Evolutionary conservation across 2,113 vertebrate genomes (phyloP).

Genomic region (Paedocypris sp.): DNA sequence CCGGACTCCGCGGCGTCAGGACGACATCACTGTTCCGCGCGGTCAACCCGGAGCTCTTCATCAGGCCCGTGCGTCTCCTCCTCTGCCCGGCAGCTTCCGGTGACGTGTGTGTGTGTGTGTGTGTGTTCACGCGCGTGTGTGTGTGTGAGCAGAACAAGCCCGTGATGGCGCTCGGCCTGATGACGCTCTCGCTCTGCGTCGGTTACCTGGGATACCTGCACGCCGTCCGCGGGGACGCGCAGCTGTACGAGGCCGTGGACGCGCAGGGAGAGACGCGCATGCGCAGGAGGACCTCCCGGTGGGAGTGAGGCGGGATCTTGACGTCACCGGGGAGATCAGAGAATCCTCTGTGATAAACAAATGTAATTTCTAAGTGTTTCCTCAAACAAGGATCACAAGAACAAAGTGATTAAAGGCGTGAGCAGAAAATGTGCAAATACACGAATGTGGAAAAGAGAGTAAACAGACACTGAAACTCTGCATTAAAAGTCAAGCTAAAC

Average conservation of each 20-base stretch:
- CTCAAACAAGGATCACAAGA: too few species aligned
- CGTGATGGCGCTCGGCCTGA: slow-evolving; percentile 81
- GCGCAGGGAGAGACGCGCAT: slow-evolving; percentile 73
- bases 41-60: slow-evolving; percentile 93
- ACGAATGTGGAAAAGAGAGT: too few species aligned
- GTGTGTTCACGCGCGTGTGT: too few species aligned
- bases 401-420: too few species aligned
- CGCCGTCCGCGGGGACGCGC: slow-evolving; percentile 70
- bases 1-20: slow-evolving; percentile 66
- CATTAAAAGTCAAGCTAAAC: too few species aligned
- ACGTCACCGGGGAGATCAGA: too few species aligned
- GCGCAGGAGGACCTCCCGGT: slow-evolving; percentile 80
- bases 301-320: slow-evolving; percentile 79
- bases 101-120: too few species aligned
- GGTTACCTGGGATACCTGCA: slow-evolving; percentile 89
- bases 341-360: too few species aligned
- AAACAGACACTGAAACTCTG: too few species aligned
- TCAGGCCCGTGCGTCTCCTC: slow-evolving; percentile 76
- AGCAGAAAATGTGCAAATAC: too few species aligned
- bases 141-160: slow-evolving; percentile 95
- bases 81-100: slow-evolving; percentile 34
- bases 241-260: slow-evolving; percentile 81
- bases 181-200: slow-evolving; percentile 75
- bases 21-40: slow-evolving; percentile 85
- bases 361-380: too few species aligned